These are phyloP conservation scores for Sesamia nonagrioides DNA, from an alignment of 1,140 invertebrate species.

Conservation along the genomic window DNA sequence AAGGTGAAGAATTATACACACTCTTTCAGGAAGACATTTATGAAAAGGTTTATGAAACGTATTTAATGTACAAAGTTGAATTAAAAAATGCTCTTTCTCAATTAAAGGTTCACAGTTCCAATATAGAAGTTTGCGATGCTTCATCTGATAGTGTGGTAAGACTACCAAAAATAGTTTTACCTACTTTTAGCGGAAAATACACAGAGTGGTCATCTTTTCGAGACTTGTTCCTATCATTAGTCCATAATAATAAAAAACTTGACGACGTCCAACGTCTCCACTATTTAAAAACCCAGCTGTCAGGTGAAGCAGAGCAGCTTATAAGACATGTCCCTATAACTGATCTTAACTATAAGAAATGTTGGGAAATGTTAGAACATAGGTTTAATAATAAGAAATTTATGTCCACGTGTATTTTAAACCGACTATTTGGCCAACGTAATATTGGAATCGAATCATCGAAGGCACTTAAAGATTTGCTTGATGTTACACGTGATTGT, in stretches of 20 bases:
- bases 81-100: slow-evolving; percentile 13
- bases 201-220: slow-evolving; percentile 8
- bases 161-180: slow-evolving; percentile 14
- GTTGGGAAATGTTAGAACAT: too few relatives aligned
- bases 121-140: slow-evolving; percentile 1
- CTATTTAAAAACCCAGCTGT: slow-evolving; percentile 9
- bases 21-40: slow-evolving; percentile 15
- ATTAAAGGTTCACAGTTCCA: background rate
- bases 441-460: slow-evolving; percentile 51
- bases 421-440: slow-evolving; percentile 54
- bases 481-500: slow-evolving; percentile 58
- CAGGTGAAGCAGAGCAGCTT: slow-evolving; percentile 17
- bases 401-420: slow-evolving; percentile 36
- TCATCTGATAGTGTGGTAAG: slow-evolving; percentile 1
- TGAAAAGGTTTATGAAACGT: background rate
- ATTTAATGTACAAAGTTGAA: background rate
- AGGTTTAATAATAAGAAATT: background rate
- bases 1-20: background rate
- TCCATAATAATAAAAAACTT: slow-evolving; percentile 22
- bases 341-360: slow-evolving; percentile 48
- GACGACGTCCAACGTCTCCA: slow-evolving; percentile 9
- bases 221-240: slow-evolving; percentile 10
- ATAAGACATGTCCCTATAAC: slow-evolving; percentile 52
- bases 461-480: slow-evolving; percentile 49
- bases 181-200: slow-evolving; percentile 23